Evolutionary conservation across 2,888 invertebrate genomes (phyloP).

Genomic region (Agonopterix arenella): DNA sequence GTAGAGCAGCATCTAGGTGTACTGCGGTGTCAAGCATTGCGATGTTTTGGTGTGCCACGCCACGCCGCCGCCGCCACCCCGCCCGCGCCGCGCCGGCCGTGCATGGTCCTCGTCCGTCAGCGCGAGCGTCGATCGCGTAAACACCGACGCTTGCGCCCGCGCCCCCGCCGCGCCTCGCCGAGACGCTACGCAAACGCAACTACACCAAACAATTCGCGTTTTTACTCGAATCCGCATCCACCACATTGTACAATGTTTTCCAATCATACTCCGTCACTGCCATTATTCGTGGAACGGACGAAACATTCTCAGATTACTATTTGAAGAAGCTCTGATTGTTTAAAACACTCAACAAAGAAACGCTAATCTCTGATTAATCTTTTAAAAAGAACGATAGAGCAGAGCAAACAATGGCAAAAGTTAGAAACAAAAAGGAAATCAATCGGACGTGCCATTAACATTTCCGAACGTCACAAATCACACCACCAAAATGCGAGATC

Average conservation of each 20-base stretch:
- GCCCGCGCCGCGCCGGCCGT: constrained; percentile 4
- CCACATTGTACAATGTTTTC: constrained; percentile 3
- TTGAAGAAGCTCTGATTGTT: neutral
- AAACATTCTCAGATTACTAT: neutral
- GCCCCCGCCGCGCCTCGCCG: constrained; percentile 14
- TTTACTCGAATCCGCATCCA: constrained; percentile 39
- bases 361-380: constrained; percentile 5
- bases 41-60: constrained; percentile 15
- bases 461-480: constrained; percentile 76
- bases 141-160: constrained; percentile 37
- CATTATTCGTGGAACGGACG: neutral
- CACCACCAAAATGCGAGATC: constrained; percentile 74
- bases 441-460: constrained; percentile 60
- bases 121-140: constrained; percentile 54
- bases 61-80: constrained; percentile 2
- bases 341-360: neutral
- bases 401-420: constrained; percentile 15
- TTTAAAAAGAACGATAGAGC: constrained; percentile 12
- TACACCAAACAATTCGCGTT: constrained; percentile 52
- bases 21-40: constrained; percentile 57
- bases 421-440: constrained; percentile 9
- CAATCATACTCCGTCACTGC: constrained; percentile 2
- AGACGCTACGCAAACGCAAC: constrained; percentile 10
- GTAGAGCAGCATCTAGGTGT: constrained; percentile 22
- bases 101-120: constrained; percentile 43